Evolutionary conservation across 1,140 invertebrate species (phyloP).

Genomic region (Aphaenogaster rudis): DNA sequence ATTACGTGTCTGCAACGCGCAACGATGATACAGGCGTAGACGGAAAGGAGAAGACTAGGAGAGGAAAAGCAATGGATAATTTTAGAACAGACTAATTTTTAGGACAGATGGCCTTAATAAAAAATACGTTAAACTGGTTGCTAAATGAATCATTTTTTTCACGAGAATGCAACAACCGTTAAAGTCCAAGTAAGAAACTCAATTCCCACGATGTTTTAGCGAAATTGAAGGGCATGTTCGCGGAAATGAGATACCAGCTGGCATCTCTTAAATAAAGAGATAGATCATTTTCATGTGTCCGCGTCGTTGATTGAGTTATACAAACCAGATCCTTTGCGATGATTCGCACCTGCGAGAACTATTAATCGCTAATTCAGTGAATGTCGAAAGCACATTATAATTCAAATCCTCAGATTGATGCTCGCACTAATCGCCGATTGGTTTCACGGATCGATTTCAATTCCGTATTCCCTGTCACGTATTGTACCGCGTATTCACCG

Average conservation of each 20-base stretch:
- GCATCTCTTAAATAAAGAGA: constrained; percentile 3
- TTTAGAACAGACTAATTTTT: background rate
- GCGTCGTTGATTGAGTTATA: background rate
- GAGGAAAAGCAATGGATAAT: background rate
- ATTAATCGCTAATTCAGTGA: background rate
- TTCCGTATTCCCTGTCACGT: constrained; percentile 23
- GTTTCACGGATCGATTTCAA: background rate
- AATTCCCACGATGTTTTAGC: background rate
- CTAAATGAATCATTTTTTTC: background rate
- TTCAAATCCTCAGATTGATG: constrained; percentile 15
- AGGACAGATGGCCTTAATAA: background rate
- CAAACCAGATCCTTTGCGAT: background rate
- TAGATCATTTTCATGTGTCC: background rate
- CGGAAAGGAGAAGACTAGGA: background rate
- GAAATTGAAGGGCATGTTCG: background rate
- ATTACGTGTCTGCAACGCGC: background rate
- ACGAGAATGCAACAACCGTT: background rate
- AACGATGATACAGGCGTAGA: background rate
- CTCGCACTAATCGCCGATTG: background rate
- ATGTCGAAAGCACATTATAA: constrained; percentile 4
- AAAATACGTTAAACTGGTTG: background rate
- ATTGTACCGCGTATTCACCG: background rate
- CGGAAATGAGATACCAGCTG: background rate
- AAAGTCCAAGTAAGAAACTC: background rate
- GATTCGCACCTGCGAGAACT: background rate